These are phyloP conservation scores for Ciconia nigra DNA, from an alignment of 2,797 vertebrate species.

Conservation along the genomic window DNA sequence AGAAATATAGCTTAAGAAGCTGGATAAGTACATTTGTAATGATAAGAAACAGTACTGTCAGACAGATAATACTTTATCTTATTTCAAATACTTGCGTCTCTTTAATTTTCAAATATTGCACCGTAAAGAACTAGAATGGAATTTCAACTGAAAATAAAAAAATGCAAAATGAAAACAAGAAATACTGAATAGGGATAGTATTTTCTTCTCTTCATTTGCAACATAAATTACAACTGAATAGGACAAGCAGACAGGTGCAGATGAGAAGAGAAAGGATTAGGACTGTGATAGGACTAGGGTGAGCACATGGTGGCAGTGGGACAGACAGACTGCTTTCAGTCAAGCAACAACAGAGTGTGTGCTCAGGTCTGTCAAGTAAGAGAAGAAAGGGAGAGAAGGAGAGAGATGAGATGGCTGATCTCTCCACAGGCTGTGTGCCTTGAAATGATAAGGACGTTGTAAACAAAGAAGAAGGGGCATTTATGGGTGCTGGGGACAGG, in stretches of 20 bases:
- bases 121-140: not conserved
- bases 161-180: not conserved
- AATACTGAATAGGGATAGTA: not conserved
- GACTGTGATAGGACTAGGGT: not conserved
- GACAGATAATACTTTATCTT: not conserved
- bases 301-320: too few species aligned
- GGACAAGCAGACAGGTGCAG: not conserved
- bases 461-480: not conserved
- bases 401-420: not conserved
- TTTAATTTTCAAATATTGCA: not conserved
- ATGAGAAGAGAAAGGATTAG: not conserved
- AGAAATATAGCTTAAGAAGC: not conserved
- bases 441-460: not conserved
- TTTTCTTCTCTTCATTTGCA: not conserved
- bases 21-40: not conserved
- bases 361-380: not conserved
- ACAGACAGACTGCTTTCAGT: not conserved
- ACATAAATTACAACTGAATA: not conserved
- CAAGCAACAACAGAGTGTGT: not conserved
- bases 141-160: not conserved
- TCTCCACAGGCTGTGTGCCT: not conserved
- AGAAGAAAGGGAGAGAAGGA: not conserved
- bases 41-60: rapidly evolving
- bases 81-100: not conserved
- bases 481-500: not conserved